Evolutionary conservation across 2,888 invertebrate species (phyloP), one percentile per base, ranked within the genome.

Genomic region (Muschampia plurimacula): DNA sequence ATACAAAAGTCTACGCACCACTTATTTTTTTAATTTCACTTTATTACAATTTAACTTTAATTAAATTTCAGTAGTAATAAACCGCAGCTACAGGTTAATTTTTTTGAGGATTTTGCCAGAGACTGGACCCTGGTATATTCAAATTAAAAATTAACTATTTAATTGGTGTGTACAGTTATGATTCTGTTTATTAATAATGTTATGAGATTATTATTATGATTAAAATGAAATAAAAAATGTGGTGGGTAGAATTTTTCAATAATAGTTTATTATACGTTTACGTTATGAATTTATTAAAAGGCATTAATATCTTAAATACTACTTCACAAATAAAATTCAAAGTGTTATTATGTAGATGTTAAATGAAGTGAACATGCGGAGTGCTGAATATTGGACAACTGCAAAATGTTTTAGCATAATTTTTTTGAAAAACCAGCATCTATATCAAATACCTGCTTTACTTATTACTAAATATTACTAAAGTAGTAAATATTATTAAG

Each of bases 281-380:
- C 7, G 10, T 46, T 10, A 10, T 13, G 49, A 49, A 49, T 32
- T 55, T 55, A 49, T 49, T 49, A 49, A n/a, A 6, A 49, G n/a
- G 2, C 10, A 57, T 28, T 57, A 9, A n/a, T 39, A 15, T 52
- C 52, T 41, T 36, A 55, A 57, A 36, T 41, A 44, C 39, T 44
- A 67, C 41, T 41, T 32, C 28, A 55, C 13, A 63, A 28, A 41
- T 22, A 65, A 59, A 59, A 59, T 32, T 59, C 12, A 28, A 44
- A 4, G 52, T 66, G 60, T 49, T 60, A 41, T 39, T 71, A 49
- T 74, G 60, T 67, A 73, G 66, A 78, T 78, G 75, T 73, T 46
- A 63, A 73, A 79, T 80, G 80, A 75, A 74, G 76, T 80, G 80
- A 71, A 77, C 86, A 84, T 85, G 84, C 84, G 80, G 76, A 75